Evolutionary conservation across 2,113 vertebrate species (phyloP).

Genomic region (Sinosuthora webbiana): DNA sequence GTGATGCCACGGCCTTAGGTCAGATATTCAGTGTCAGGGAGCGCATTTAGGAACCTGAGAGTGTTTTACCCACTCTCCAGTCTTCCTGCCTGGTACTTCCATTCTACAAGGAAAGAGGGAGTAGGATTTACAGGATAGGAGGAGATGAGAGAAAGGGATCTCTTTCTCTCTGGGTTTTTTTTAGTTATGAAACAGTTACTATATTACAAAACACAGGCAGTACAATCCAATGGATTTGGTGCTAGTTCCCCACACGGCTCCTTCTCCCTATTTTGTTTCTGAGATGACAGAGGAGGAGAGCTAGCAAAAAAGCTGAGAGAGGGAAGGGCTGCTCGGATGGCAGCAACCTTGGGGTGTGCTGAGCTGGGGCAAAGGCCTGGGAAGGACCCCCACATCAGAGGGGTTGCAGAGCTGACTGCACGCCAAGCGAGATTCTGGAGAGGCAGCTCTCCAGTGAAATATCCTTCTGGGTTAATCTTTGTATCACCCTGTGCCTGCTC

Average conservation of each 20-base stretch:
- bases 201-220: neutral
- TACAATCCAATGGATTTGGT: neutral
- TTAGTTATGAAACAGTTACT: neutral
- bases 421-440: neutral
- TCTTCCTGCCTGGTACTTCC: neutral
- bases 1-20: neutral
- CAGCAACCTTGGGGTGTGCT: neutral
- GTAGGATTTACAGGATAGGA: neutral
- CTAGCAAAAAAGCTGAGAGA: neutral
- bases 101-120: neutral
- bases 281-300: neutral
- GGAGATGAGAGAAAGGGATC: neutral
- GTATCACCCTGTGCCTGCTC: neutral
- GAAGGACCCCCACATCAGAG: neutral
- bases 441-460: neutral
- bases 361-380: neutral
- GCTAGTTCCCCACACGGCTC: neutral
- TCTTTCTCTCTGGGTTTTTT: neutral
- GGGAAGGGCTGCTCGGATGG: fast-evolving
- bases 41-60: neutral
- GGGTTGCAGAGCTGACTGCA: neutral
- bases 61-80: neutral
- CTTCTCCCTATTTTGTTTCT: neutral
- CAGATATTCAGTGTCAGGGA: neutral
- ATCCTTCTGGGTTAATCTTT: neutral